Evolutionary conservation across 2,888 invertebrate genomes (phyloP).

Genomic region (Synanthedon andrenaeformis): DNA sequence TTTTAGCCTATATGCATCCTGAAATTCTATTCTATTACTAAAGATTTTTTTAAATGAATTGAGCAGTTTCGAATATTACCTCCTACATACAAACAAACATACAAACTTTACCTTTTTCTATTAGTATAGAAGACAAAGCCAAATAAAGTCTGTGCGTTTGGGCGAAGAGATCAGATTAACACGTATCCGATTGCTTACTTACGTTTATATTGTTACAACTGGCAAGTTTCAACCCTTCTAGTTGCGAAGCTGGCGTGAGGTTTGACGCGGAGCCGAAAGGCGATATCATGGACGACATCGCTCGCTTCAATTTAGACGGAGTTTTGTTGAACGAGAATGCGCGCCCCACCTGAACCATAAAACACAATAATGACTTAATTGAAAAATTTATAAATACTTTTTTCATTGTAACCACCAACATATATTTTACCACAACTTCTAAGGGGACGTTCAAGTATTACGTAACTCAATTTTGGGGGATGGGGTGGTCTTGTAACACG

Average conservation of each 20-base stretch:
- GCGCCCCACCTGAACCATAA: slow-evolving; percentile 77
- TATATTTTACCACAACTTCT: not conserved
- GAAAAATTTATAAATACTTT: too few species aligned
- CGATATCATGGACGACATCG: slow-evolving; percentile 94
- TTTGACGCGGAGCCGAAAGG: slow-evolving; percentile 89
- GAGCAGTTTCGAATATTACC: too few species aligned
- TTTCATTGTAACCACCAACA: not conserved
- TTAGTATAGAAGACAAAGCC: not conserved
- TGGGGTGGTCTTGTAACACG: too few species aligned
- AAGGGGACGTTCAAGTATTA: too few species aligned
- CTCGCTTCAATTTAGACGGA: slow-evolving; percentile 91
- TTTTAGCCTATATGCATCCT: too few species aligned
- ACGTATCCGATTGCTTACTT: slow-evolving; percentile 36
- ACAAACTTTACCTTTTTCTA: too few species aligned
- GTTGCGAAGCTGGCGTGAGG: slow-evolving; percentile 84
- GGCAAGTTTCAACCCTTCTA: slow-evolving; percentile 87
- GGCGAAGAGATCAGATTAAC: not conserved
- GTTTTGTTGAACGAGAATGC: slow-evolving; percentile 97
- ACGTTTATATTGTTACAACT: slow-evolving; percentile 90
- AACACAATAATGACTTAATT: not conserved
- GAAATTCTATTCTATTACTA: too few species aligned
- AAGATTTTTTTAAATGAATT: too few species aligned
- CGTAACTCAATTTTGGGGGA: too few species aligned
- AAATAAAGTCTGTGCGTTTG: not conserved
- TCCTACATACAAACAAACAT: too few species aligned